Base-by-base conservation (phyloP, 2,888 invertebrate genomes). In the Cephus nigrinus region DNA sequence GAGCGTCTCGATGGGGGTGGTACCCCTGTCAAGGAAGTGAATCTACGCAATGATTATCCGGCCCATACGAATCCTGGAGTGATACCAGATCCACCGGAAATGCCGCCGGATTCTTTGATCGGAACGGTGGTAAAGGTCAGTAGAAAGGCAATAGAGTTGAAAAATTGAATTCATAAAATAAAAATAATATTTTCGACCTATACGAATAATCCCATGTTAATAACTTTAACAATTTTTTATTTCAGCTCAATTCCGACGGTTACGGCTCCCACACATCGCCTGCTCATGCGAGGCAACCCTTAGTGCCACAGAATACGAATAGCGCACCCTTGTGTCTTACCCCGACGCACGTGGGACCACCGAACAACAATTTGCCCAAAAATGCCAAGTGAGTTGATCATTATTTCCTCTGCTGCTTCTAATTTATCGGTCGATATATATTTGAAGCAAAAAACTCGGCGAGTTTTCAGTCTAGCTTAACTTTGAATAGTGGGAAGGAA, bases 111-210 rank as follows among this genome's bases (percentile, higher is more conserved):
- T 89, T 93, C 95, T 90, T 95, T 96, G 92, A 96, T 97, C 93
- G 96, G 96, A 91, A 97, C 97, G 89, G 95, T 97, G 92, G 97
- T 97, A 93, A 97, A 96, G 95, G 97, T 97, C 94, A 93, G 94
- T 23, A 55, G 23, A 23, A 23, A 55, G 23, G 0, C 5, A 2
- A 55, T 23, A 23, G 9, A 55, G 55, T 5, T 9, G 5, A 23
- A 5, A 23, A 23, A 23, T 40, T 9, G 0, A 40, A 55, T 23
- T 23, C 2, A 2, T 1, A 23, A 55, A 55, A 2, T 0, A 9
- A 23, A 2, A 23, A 9, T 23, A 23, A 23, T 55, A 23, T 55
- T 55, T 2, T 55, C 9, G 55, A 55, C 40, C 23, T 40, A 5
- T 9, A 40, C 5, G 0, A 40, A 23, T 5, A 15, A 40, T 4